phyloP scores from a whole-genome alignment of 1,140 invertebrate genomes.

The Drosophila pectinifera region DNA sequence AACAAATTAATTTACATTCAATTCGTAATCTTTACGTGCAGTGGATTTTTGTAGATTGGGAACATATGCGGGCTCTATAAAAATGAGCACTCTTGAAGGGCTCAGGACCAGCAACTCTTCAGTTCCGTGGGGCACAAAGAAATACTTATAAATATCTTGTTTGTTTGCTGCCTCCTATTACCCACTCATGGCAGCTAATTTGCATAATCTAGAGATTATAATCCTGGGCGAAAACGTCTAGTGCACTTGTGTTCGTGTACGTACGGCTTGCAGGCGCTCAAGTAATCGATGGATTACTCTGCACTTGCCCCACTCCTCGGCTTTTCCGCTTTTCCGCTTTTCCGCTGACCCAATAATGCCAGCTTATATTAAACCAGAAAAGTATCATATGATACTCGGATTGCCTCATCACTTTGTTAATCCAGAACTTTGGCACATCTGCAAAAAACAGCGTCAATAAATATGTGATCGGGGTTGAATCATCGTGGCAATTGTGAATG shows the following conservation, averaged over 20 bases:
- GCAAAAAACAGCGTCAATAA: constrained; percentile 5
- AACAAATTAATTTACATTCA: constrained; percentile 49
- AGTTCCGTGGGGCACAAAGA: constrained; percentile 26
- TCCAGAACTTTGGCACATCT: background rate
- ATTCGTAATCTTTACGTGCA: constrained; percentile 41
- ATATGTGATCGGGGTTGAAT: background rate
- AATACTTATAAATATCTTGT: constrained; percentile 42
- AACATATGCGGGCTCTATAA: constrained; percentile 35
- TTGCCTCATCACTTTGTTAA: constrained; percentile 31
- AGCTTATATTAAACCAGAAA: constrained; percentile 10
- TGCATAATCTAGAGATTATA: constrained; percentile 63
- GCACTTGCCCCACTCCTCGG: constrained; percentile 11
- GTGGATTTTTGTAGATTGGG: constrained; percentile 6
- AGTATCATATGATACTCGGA: constrained; percentile 13
- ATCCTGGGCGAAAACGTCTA: constrained; percentile 39
- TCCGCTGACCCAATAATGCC: constrained; percentile 31
- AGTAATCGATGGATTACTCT: constrained; percentile 70
- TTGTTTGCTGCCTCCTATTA: constrained; percentile 23
- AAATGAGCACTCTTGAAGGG: constrained; percentile 9
- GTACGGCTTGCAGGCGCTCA: constrained; percentile 32
- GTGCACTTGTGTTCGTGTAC: constrained; percentile 28
- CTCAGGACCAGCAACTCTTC: constrained; percentile 2
- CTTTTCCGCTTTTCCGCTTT: constrained; percentile 14
- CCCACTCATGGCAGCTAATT: constrained; percentile 45
- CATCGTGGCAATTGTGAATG: background rate